Conservation (phyloP, 1,140 invertebrate genomes). For the Fopius arisanus region DNA sequence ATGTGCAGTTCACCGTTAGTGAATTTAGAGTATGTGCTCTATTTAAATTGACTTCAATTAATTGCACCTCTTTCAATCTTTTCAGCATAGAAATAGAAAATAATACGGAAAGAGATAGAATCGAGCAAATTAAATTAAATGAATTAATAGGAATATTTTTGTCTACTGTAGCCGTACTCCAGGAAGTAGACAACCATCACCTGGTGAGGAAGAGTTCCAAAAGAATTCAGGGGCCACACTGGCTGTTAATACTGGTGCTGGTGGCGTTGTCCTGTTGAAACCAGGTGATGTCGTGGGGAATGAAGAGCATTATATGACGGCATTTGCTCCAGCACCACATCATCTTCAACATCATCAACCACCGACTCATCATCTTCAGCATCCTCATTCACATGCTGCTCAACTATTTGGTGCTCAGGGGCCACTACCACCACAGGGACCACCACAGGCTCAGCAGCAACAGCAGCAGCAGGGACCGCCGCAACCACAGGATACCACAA, state of each 20-base stretch:
- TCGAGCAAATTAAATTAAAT: neutral
- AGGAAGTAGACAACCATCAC: slow-evolving; percentile 89
- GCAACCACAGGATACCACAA: slow-evolving; percentile 59
- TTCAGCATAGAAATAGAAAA: too few relatives aligned
- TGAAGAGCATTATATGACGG: slow-evolving; percentile 64
- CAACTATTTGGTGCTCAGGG: slow-evolving; percentile 65
- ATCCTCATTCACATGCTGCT: slow-evolving; percentile 61
- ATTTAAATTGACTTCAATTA: neutral
- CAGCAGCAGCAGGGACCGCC: slow-evolving; percentile 70
- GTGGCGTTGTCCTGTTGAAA: slow-evolving; percentile 63
- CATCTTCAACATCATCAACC: slow-evolving; percentile 65
- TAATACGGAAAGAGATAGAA: neutral
- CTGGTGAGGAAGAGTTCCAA: slow-evolving; percentile 82
- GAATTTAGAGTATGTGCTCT: neutral
- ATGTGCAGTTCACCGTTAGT: slow-evolving; percentile 1
- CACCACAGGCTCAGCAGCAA: slow-evolving; percentile 65
- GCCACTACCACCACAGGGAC: slow-evolving; percentile 59
- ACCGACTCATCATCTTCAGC: slow-evolving; percentile 62
- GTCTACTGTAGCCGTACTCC: slow-evolving; percentile 76
- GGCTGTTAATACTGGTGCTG: slow-evolving; percentile 56
- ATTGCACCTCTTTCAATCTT: neutral
- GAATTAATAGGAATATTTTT: slow-evolving; percentile 14
- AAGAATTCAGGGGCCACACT: slow-evolving; percentile 68
- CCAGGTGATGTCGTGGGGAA: slow-evolving; percentile 68
- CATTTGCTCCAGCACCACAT: slow-evolving; percentile 68